These are phyloP conservation scores for Athetis lepigone DNA, from an alignment of 2,888 invertebrate genomes.

Conservation along the genomic window DNA sequence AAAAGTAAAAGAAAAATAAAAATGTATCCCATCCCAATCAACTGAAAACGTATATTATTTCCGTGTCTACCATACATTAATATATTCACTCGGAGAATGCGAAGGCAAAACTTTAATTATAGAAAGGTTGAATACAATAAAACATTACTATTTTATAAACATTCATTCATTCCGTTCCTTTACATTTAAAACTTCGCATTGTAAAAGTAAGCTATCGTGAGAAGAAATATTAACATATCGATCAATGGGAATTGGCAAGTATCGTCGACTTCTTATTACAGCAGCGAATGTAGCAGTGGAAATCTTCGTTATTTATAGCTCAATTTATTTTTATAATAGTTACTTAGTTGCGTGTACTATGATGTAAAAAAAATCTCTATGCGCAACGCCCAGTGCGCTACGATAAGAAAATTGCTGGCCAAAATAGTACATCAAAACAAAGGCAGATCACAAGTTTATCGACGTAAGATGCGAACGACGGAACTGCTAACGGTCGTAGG, in stretches of 20 bases:
- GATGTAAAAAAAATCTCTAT: no score
- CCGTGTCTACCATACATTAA: neutral
- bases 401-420: neutral
- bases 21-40: neutral
- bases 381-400: neutral
- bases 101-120: neutral
- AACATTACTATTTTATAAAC: conserved; percentile 37
- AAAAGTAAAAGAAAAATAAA: conserved; percentile 1
- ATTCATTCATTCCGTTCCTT: conserved; percentile 3
- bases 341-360: conserved; percentile 7
- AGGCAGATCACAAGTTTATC: conserved; percentile 30
- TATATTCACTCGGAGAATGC: neutral
- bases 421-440: conserved; percentile 37
- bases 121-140: conserved; percentile 5
- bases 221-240: conserved; percentile 22
- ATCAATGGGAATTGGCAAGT: conserved; percentile 63
- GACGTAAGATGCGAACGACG: conserved; percentile 15
- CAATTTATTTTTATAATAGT: conserved; percentile 34
- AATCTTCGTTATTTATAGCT: conserved; percentile 56
- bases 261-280: conserved; percentile 32
- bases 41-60: conserved; percentile 1
- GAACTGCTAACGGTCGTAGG: conserved; percentile 58
- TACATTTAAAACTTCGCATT: neutral
- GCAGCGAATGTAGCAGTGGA: conserved; percentile 48
- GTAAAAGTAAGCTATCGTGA: neutral